Conservation (phyloP, 2,113 vertebrate species). For the Lepus timidus region DNA sequence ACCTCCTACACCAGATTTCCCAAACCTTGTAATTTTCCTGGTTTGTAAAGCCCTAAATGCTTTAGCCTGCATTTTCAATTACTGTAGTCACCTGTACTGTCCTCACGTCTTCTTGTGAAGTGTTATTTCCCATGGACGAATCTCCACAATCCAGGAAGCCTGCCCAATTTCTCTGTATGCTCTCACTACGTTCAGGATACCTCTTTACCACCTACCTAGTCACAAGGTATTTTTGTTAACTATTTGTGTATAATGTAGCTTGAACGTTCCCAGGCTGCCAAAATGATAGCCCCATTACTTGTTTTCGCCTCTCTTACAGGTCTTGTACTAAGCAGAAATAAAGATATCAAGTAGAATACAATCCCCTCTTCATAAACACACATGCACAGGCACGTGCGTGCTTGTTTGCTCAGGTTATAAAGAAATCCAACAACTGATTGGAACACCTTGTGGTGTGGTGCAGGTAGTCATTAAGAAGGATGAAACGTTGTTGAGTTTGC, state of each 20-base stretch:
- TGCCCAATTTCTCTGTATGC: not conserved
- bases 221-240: not conserved
- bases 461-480: slow-evolving; percentile 26
- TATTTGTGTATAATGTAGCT: not conserved
- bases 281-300: not conserved
- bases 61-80: slow-evolving; percentile 31
- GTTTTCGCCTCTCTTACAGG: slow-evolving; percentile 16
- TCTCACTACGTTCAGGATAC: not conserved
- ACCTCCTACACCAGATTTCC: not conserved
- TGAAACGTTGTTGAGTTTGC: slow-evolving; percentile 39
- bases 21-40: not conserved
- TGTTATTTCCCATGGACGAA: slow-evolving; percentile 16
- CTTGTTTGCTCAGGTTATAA: slow-evolving; percentile 25
- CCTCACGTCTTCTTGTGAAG: not conserved
- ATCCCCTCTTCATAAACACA: not conserved
- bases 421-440: slow-evolving; percentile 35
- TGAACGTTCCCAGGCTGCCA: not conserved
- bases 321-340: slow-evolving; percentile 54
- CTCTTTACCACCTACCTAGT: not conserved
- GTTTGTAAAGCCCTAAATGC: not conserved
- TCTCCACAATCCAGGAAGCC: not conserved
- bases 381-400: not conserved
- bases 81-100: not conserved
- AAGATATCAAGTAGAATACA: slow-evolving; percentile 7
- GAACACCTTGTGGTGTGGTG: not conserved